Conservation (phyloP, 2,113 vertebrate genomes). For the Tragelaphus scriptus region DNA sequence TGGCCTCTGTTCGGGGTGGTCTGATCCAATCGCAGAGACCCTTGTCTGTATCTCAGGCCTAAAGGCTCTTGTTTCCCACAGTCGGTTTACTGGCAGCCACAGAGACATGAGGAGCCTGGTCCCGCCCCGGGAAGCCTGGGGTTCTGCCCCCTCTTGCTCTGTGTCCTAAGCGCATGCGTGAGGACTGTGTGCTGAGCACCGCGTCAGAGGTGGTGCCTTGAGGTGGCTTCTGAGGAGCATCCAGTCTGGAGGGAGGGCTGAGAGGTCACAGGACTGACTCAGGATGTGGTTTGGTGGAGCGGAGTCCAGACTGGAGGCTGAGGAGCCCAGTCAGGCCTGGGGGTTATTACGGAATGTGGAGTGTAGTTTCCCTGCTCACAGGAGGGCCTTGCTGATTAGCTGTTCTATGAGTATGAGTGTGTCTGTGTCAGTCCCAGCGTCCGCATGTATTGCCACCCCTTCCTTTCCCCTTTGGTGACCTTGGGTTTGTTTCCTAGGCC, state of each 20-base stretch:
- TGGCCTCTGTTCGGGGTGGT: neutral
- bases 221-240: neutral
- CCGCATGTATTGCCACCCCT: neutral
- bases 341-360: neutral
- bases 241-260: neutral
- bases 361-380: too few relatives aligned
- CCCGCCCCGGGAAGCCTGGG: neutral
- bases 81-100: neutral
- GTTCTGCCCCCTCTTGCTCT: neutral
- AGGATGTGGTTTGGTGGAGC: neutral
- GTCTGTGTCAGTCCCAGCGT: neutral
- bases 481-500: neutral
- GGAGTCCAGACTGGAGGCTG: neutral
- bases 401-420: neutral
- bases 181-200: neutral
- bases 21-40: neutral
- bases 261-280: neutral
- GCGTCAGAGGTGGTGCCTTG: neutral
- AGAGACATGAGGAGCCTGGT: neutral
- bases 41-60: neutral
- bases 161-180: neutral
- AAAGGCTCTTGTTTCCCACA: neutral
- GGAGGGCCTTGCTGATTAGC: neutral
- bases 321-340: neutral
- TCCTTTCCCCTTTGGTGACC: neutral